Conservation (phyloP, 2,888 invertebrate species). For the Phortica magna region DNA sequence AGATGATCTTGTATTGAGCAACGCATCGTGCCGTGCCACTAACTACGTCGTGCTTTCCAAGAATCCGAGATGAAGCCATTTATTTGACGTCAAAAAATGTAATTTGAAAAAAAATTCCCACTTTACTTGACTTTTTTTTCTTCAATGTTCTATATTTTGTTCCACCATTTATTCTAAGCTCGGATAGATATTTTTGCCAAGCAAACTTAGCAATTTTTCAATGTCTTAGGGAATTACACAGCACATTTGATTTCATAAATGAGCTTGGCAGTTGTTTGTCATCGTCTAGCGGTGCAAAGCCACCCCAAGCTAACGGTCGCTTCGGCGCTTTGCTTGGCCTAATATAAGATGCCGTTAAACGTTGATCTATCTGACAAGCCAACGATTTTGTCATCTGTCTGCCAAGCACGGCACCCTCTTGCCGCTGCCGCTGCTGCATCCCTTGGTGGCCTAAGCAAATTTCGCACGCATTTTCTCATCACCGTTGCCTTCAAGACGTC, state of each 20-base stretch:
- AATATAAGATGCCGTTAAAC: background rate
- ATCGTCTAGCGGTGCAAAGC: background rate
- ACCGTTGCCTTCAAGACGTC: background rate
- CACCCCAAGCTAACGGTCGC: conserved; percentile 15
- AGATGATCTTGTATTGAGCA: conserved; percentile 46
- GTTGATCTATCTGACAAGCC: background rate
- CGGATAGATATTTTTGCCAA: background rate
- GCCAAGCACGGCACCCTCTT: conserved; percentile 58
- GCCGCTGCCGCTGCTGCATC: background rate
- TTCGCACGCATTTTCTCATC: conserved; percentile 51
- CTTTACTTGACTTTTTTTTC: too few relatives aligned
- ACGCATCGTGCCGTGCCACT: conserved; percentile 47
- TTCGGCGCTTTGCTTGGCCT: background rate
- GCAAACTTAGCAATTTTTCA: conserved; percentile 60
- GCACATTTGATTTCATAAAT: conserved; percentile 58
- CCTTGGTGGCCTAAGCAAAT: conserved; percentile 49
- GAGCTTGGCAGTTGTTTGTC: background rate
- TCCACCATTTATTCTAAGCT: conserved; percentile 42
- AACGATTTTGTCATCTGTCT: conserved; percentile 41
- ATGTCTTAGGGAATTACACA: conserved; percentile 62
- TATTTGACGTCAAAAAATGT: conserved; percentile 45
- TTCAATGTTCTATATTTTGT: conserved; percentile 44
- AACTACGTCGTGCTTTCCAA: background rate
- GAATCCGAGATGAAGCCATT: conserved; percentile 41
- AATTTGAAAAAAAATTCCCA: conserved; percentile 48